phyloP scores from a whole-genome alignment of 37 sponge, comb jelly and placozoan species.

The Sycon ciliatum region DNA sequence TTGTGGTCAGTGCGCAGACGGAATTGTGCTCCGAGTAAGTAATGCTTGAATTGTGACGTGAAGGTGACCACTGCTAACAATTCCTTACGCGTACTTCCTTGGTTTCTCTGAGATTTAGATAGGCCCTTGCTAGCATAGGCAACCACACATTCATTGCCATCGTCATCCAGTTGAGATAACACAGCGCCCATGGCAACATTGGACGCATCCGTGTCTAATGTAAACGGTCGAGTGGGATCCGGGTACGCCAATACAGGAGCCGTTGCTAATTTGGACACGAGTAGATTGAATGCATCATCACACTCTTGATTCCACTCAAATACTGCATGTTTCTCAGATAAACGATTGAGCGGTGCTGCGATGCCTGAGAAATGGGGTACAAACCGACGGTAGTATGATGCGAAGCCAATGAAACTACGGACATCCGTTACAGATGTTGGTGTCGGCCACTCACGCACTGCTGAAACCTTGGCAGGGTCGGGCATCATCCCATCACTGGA shows the following conservation, averaged over 20 bases:
- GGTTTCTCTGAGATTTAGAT: background rate
- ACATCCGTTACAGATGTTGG: slow-evolving; percentile 21
- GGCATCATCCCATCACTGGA: slow-evolving; percentile 11
- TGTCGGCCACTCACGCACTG: slow-evolving; percentile 12
- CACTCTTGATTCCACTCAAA: slow-evolving; percentile 30
- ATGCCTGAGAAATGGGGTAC: slow-evolving; percentile 20
- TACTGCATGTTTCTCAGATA: slow-evolving; percentile 17
- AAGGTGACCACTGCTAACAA: background rate
- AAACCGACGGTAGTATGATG: slow-evolving; percentile 23
- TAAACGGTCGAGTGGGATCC: slow-evolving; percentile 21
- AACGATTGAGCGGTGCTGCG: slow-evolving; percentile 19
- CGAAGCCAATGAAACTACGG: slow-evolving; percentile 20
- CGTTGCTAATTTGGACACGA: slow-evolving; percentile 17
- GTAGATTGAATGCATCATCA: slow-evolving; percentile 19
- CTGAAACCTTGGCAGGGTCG: slow-evolving; percentile 15
- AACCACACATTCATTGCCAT: background rate
- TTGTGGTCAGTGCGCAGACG: slow-evolving; percentile 17
- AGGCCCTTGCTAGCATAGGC: background rate
- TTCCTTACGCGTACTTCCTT: background rate
- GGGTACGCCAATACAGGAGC: slow-evolving; percentile 42
- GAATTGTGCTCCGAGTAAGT: background rate
- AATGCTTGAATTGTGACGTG: background rate
- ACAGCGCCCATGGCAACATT: slow-evolving; percentile 42
- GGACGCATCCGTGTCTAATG: slow-evolving; percentile 44
- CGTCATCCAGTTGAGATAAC: slow-evolving; percentile 1